Conservation (phyloP, 2,113 vertebrate species). For the Bufo bufo region DNA sequence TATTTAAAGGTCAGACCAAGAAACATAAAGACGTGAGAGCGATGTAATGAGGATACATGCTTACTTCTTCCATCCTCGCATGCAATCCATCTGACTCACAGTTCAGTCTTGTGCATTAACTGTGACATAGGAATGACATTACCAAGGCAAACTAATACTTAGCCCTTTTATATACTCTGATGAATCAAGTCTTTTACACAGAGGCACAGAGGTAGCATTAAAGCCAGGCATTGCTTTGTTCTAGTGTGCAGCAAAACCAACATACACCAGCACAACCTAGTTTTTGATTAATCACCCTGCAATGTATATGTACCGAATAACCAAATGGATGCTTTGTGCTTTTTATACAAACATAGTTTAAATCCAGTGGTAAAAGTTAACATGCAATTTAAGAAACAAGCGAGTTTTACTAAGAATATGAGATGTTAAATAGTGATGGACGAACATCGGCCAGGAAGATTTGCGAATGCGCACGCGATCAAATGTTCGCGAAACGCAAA, state of each 20-base stretch:
- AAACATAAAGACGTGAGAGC: constrained; percentile 18
- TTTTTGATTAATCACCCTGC: background rate
- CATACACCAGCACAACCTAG: background rate
- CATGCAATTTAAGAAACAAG: background rate
- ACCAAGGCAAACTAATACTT: no score
- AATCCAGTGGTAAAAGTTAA: background rate
- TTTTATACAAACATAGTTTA: background rate
- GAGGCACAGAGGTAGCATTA: constrained; percentile 41
- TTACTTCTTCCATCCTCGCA: background rate
- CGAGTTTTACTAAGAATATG: background rate
- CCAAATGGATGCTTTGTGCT: constrained; percentile 42
- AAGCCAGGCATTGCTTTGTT: constrained; percentile 48
- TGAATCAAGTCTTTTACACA: constrained; percentile 51
- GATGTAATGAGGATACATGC: constrained; percentile 16
- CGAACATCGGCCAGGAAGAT: no score
- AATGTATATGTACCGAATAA: constrained; percentile 14
- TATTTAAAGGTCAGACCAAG: background rate
- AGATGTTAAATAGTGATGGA: background rate
- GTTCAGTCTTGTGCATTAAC: constrained; percentile 39
- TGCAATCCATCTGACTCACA: constrained; percentile 23
- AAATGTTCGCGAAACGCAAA: no score
- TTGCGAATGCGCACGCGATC: no score
- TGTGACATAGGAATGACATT: constrained; percentile 16
- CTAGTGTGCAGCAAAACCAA: background rate
- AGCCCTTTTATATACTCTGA: background rate